Conservation (phyloP, 2,888 invertebrate genomes). For the Torymus auratus region DNA sequence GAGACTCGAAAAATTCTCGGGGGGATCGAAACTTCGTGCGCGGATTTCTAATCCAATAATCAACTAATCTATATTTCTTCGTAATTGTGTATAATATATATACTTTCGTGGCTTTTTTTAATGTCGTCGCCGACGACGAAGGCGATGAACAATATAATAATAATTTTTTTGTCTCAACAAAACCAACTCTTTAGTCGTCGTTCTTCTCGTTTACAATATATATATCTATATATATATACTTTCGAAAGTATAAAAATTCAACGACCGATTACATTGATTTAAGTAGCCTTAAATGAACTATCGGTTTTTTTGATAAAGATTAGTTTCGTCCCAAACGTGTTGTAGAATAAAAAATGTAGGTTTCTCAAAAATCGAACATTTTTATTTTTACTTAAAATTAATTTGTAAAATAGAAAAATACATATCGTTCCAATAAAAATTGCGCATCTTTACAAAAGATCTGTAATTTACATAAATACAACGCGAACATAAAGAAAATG, state of each 20-base stretch:
- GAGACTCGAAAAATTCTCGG: constrained; percentile 15
- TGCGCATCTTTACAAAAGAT: too few relatives aligned
- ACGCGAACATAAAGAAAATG: not conserved
- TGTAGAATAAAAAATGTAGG: too few relatives aligned
- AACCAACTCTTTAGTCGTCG: constrained; percentile 31
- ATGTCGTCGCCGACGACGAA: constrained; percentile 44
- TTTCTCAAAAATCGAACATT: too few relatives aligned
- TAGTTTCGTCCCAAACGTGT: too few relatives aligned
- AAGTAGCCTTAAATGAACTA: not conserved
- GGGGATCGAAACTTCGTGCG: constrained; percentile 42
- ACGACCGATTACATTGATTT: constrained; percentile 28
- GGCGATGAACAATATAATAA: constrained; percentile 24
- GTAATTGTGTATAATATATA: constrained; percentile 39
- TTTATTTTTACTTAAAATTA: too few relatives aligned
- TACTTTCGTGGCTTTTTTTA: constrained; percentile 52
- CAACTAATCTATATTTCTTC: constrained; percentile 18
- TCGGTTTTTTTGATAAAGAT: too few relatives aligned
- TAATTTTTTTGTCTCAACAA: constrained; percentile 13
- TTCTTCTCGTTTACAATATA: constrained; percentile 9
- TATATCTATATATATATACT: too few relatives aligned
- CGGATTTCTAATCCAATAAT: constrained; percentile 42
- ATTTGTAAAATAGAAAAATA: too few relatives aligned
- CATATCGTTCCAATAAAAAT: too few relatives aligned
- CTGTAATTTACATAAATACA: too few relatives aligned
- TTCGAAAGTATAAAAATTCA: constrained; percentile 16